These are phyloP conservation scores for Callyntrura sp. DNA, from an alignment of 2,888 invertebrate genomes.

Conservation along the genomic window DNA sequence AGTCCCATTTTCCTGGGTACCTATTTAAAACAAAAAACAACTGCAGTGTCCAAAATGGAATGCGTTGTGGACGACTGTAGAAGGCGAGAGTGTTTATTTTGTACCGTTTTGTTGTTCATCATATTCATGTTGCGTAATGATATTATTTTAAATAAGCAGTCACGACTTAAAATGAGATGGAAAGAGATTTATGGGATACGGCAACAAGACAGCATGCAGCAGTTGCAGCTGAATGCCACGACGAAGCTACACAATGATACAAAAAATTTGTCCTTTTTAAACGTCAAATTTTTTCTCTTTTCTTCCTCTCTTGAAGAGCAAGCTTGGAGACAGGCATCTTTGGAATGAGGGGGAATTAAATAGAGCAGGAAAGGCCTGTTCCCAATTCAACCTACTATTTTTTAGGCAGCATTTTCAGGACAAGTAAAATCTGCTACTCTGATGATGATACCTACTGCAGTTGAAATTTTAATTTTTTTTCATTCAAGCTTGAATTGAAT, in stretches of 20 bases:
- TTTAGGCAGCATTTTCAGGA: slow-evolving; percentile 5
- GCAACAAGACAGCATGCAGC: slow-evolving; percentile 31
- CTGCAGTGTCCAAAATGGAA: background rate
- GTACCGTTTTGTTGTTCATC: background rate
- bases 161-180: slow-evolving; percentile 20
- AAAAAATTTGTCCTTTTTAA: background rate
- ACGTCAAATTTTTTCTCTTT: too few species aligned
- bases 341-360: slow-evolving; percentile 58
- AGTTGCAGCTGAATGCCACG: slow-evolving; percentile 12
- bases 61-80: background rate
- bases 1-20: background rate
- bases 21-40: background rate
- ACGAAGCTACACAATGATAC: background rate
- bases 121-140: background rate
- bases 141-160: slow-evolving; percentile 37
- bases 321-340: slow-evolving; percentile 41
- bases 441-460: background rate
- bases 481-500: slow-evolving; percentile 69
- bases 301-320: background rate
- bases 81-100: background rate
- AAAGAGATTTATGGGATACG: slow-evolving; percentile 41
- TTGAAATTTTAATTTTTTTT: slow-evolving; percentile 41
- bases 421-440: slow-evolving; percentile 38
- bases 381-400: slow-evolving; percentile 56
- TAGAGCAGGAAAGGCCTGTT: slow-evolving; percentile 65